Conservation (phyloP, 2,797 vertebrate species). For the Lutra lutra region DNA sequence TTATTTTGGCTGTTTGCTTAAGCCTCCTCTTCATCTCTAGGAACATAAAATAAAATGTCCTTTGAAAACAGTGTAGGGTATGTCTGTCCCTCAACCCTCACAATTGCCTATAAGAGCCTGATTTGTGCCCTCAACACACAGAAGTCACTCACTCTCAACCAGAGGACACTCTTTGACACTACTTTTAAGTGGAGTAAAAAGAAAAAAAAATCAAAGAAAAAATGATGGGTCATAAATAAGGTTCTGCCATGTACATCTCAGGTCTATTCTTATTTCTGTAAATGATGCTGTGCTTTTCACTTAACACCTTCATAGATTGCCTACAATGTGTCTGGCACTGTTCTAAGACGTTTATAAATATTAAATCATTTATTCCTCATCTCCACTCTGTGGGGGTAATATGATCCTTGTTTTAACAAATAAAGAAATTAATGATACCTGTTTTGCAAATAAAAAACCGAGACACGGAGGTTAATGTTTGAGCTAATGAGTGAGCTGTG, state of each 20-base stretch:
- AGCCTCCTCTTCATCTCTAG: not conserved
- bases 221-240: not conserved
- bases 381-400: not conserved
- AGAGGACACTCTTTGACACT: not conserved
- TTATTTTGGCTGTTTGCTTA: conserved; percentile 9
- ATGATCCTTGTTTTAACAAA: not conserved
- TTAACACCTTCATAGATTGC: not conserved
- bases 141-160: not conserved
- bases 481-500: not conserved
- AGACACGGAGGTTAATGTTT: not conserved
- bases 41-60: not conserved
- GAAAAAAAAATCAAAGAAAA: not conserved
- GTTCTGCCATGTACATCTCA: not conserved
- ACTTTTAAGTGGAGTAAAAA: not conserved
- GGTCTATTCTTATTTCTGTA: not conserved
- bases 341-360: not conserved
- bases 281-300: not conserved
- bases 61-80: not conserved
- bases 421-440: not conserved
- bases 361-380: not conserved
- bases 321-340: not conserved
- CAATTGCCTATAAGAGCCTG: not conserved
- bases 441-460: not conserved
- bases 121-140: not conserved
- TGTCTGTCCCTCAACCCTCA: not conserved